Base-by-base conservation (phyloP, 2,797 vertebrate species). In the Podarcis lilfordi region DNA sequence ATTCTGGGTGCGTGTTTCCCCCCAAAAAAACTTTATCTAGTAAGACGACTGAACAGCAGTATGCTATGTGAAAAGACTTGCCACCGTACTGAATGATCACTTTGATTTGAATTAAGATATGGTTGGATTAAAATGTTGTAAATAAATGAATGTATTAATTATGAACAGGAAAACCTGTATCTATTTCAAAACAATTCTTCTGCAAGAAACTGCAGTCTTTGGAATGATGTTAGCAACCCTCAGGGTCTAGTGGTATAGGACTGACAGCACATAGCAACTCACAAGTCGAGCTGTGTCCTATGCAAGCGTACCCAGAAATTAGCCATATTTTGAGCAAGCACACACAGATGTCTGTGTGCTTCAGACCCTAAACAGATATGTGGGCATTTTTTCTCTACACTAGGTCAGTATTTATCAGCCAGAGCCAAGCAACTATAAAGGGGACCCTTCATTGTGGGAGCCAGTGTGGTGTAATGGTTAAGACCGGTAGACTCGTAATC, bases 21-120 rank as follows among this genome's bases (percentile, higher is more conserved):
- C 72, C 72, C 27, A 64, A 50, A 15, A 35, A 74, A 74, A 17
- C 25, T 37, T 74, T 80, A 81, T 86, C 88, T 90, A 5, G 55
- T 82, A 71, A 92, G 80, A 11, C 85, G 9, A 6, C 68, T 80
- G 55, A 88, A 80, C 82, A 37, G 50, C 29, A 84, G 6, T 59
- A 82, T 68, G 71, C 17, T 78, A 15, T 27, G 32, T 50, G 84
- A 64, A 66, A 40, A 40, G 66, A 69, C 79, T 50, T 3, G 15
- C 40, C 29, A 19, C 50, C 5, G 8, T 32, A 50, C 13, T 79
- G 32, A 85, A 35, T 68, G 19, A 25, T 79, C 64, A 80, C n/a
- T 68, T 79, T 69, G 64, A 86, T 69, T 35, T 79, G 8, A 35
- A 37, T 79, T 45, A 76, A 61, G 27, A 40, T 85, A 76, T 37